Evolutionary conservation across 1,140 invertebrate species (phyloP).

Genomic region (Stegodyphus dumicola): DNA sequence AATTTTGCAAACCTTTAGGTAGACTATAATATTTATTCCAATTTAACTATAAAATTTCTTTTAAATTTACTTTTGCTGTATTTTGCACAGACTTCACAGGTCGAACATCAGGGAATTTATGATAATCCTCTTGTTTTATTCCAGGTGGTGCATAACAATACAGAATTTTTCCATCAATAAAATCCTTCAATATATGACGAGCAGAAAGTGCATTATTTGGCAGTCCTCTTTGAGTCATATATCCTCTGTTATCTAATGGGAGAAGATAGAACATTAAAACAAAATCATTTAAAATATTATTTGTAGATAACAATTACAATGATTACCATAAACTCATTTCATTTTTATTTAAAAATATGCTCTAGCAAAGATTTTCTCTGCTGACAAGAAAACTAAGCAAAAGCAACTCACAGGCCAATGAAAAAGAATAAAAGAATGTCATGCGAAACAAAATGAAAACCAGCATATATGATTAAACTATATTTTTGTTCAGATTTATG

Average conservation of each 20-base stretch:
- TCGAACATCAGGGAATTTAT: constrained; percentile 71
- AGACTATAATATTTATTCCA: neutral
- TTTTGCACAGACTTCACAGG: neutral
- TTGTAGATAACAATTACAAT: neutral
- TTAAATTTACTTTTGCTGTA: neutral
- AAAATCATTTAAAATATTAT: neutral
- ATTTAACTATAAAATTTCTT: neutral
- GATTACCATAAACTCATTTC: too few relatives aligned
- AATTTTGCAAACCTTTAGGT: neutral
- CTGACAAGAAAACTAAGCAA: too few relatives aligned
- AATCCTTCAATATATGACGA: constrained; percentile 87
- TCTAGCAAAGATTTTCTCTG: too few relatives aligned
- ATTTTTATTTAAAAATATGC: neutral
- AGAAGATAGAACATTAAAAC: neutral
- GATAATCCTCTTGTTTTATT: constrained; percentile 77
- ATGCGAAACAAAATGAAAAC: too few relatives aligned
- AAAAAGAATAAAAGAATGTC: too few relatives aligned
- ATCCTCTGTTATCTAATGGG: constrained; percentile 84
- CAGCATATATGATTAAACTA: too few relatives aligned
- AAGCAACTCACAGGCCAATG: too few relatives aligned
- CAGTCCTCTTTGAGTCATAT: constrained; percentile 92
- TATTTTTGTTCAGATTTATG: too few relatives aligned
- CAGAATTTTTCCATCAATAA: constrained; percentile 86
- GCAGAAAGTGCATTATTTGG: constrained; percentile 92
- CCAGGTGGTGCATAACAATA: constrained; percentile 88